Evolutionary conservation across 2,113 vertebrate genomes (phyloP).

Genomic region (Sterrhoptilus dennistouni): DNA sequence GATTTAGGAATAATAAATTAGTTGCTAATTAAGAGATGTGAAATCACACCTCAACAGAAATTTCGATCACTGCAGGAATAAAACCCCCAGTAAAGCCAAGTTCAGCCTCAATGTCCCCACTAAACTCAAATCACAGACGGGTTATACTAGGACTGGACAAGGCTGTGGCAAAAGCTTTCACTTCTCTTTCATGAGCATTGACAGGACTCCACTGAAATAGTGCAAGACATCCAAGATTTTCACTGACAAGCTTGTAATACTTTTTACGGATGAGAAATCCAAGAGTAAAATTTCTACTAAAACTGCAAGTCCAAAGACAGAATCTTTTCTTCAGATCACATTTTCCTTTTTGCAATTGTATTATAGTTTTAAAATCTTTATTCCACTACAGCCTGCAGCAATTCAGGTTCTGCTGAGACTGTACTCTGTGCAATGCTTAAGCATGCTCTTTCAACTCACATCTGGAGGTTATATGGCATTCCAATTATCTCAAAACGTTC

Average conservation of each 20-base stretch:
- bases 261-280: neutral
- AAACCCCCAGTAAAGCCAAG: neutral
- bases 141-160: neutral
- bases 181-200: neutral
- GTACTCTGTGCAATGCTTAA: neutral
- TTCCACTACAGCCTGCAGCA: neutral
- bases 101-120: neutral
- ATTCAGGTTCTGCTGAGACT: neutral
- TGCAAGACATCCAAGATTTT: neutral
- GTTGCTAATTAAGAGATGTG: neutral
- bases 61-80: neutral
- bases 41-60: neutral
- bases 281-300: neutral
- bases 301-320: neutral
- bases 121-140: neutral
- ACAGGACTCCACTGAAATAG: neutral
- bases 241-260: neutral
- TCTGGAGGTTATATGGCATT: constrained; percentile 86
- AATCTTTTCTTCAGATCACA: neutral
- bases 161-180: neutral
- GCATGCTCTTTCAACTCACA: constrained; percentile 74
- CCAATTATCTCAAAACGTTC: constrained; percentile 89
- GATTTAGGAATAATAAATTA: neutral
- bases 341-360: neutral
- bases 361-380: neutral